These are phyloP conservation scores for Pristionchus japonicus DNA, from an alignment of 2,888 invertebrate genomes.

Conservation along the genomic window DNA sequence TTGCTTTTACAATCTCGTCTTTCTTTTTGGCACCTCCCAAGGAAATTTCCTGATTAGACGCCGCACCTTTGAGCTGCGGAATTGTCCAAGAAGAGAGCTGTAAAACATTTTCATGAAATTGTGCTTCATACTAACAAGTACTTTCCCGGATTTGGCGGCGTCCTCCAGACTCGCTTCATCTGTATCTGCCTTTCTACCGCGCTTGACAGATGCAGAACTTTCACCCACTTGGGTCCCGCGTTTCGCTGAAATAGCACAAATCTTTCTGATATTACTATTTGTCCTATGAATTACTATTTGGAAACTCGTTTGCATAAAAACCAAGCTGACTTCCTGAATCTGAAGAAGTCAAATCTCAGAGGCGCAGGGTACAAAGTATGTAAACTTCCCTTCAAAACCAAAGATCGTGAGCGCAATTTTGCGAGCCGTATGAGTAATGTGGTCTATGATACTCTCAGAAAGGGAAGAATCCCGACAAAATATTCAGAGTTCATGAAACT, in stretches of 20 bases:
- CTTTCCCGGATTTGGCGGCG: not conserved
- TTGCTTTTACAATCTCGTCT: not conserved
- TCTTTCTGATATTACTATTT: not conserved
- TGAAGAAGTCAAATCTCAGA: too few relatives aligned
- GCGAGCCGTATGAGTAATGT: too few relatives aligned
- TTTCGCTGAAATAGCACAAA: not conserved
- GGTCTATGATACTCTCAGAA: too few relatives aligned
- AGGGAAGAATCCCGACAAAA: too few relatives aligned
- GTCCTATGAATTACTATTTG: too few relatives aligned
- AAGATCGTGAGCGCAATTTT: too few relatives aligned
- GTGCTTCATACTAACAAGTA: not conserved
- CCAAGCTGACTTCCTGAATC: too few relatives aligned
- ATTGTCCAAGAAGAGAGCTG: constrained; percentile 6
- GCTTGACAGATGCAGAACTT: not conserved
- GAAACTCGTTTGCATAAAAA: too few relatives aligned
- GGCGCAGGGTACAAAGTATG: too few relatives aligned
- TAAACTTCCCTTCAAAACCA: too few relatives aligned
- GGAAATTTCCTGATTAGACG: not conserved
- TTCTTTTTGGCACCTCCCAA: constrained; percentile 24
- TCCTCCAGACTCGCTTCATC: not conserved
- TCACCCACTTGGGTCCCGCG: not conserved
- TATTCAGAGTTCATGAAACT: too few relatives aligned
- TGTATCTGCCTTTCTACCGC: not conserved
- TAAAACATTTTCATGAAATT: not conserved
- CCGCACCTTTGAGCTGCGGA: not conserved